Evolutionary conservation across 2,113 vertebrate genomes (phyloP), one percentile per base, ranked within the genome.

Genomic region (Mormyrus lacerda): DNA sequence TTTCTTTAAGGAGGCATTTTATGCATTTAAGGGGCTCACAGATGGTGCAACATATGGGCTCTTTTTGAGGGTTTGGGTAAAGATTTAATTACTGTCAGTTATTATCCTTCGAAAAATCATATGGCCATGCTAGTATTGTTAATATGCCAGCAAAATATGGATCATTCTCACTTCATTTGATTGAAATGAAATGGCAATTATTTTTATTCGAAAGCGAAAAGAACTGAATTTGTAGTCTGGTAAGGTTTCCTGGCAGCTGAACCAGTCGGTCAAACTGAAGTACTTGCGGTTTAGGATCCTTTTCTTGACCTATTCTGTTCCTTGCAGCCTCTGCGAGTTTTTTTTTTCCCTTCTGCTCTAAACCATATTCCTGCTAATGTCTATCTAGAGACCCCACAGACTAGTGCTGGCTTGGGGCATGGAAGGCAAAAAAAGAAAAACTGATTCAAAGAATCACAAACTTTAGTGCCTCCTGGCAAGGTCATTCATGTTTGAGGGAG

Each of bases 391-490:
- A 90, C 93, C 85, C 91, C 58, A 53, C 19, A 48, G 50, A 48
- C 51, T 91, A 61, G 82, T 87, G 58, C 48, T 91, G 73, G 90
- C 89, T 93, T 65, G 88, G 89, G 92, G 91, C 90, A 92, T 85
- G 44, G n/a, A 87, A 90, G 91, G 73, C 88, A 79, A 45, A 89
- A 89, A 89, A 93, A 90, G 55, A 83, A 76, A 89, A 87, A 91
- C 50, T 83, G 48, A 91, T 91, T 87, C 89, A 90, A 92, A 91
- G 45, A 88, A 91, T 89, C 89, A 88, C 88, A 83, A 89, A 91
- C 91, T 90, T 91, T 73, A 89, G 53, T 90, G 83, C 91, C 93
- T 89, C 76, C 69, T 90, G 90, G 93, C 92, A 93, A 93, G 93
- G 92, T 93, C 92, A 92, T 90, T 89, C 82, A 91, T 92, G 92